Base-by-base conservation (phyloP, 2,888 invertebrate genomes). In the Gerris lacustris region DNA sequence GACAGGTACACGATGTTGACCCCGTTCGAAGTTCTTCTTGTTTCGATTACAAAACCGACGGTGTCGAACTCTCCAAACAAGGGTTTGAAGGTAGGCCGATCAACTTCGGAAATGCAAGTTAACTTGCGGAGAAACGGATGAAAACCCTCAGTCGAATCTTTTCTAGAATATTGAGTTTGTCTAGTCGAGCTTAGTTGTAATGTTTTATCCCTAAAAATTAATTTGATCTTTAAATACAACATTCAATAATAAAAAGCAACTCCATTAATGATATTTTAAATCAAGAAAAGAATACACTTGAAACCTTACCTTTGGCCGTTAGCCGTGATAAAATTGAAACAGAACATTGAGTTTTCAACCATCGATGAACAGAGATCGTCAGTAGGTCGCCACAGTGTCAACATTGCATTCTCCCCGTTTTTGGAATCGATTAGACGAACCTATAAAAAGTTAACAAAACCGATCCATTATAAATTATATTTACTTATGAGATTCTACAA, bases 381-480 rank as follows among this genome's bases (percentile, higher is more conserved):
- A 17, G 82, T 82, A 0, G 89, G 88, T 69, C 86, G 84, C 92
- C 92, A 92, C 72, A 91, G 82, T 6, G 88, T 87, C 75, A 91
- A 79, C 77, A 85, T 79, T 6, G 82, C 83, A 31, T 63, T 66
- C 45, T 43, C 66, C 6, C 70, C 71, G 43, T 63, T 44, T 45
- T 66, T 31, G 5, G 68, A 44, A 47, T 73, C 74, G 64, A 69
- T 63, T 18, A 74, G 68, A 66, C 73, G 67, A 6, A 74, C 44
- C 74, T 74, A 6, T 4, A 64, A 15, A 2, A 55, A 55, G 15
- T 55, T 2, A 2, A 55, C 5, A 55, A 55, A 55, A 55, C 9
- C 55, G 9, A 15, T 9, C 15, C 55, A 55, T 55, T 55, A 11
- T 2, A 55, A 55, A 11, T 31, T 31, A 31, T 31, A 31, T 31